Conservation (phyloP, 1,140 invertebrate species). For the Calliphora vicina region DNA sequence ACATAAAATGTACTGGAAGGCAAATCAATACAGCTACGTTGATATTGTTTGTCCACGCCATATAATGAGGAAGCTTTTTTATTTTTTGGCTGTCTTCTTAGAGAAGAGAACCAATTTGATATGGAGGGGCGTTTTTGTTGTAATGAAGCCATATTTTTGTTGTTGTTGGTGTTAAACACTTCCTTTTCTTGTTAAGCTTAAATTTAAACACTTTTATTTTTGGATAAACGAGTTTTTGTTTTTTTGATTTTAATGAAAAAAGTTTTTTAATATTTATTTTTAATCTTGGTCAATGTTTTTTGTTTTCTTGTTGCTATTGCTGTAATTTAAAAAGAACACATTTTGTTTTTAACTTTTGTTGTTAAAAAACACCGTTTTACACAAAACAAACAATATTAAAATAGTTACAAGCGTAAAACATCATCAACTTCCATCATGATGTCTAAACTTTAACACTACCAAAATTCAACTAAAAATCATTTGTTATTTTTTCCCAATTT, state of each 20-base stretch:
- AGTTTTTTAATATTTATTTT: slow-evolving; percentile 1
- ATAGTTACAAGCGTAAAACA: background rate
- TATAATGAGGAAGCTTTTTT: slow-evolving; percentile 53
- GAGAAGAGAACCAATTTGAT: slow-evolving; percentile 78
- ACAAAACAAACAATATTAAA: slow-evolving; percentile 11
- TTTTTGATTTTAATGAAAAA: background rate
- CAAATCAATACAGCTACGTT: slow-evolving; percentile 60
- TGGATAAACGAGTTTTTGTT: slow-evolving; percentile 7
- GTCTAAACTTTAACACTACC: background rate
- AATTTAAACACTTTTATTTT: slow-evolving; percentile 24
- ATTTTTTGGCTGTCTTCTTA: slow-evolving; percentile 70
- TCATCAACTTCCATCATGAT: background rate
- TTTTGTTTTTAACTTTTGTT: background rate
- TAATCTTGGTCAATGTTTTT: background rate
- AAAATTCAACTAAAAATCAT: background rate
- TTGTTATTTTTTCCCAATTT: background rate
- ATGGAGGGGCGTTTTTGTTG: slow-evolving; percentile 69
- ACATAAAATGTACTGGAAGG: slow-evolving; percentile 43
- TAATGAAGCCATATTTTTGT: slow-evolving; percentile 48
- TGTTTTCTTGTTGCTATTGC: background rate
- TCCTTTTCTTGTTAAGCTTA: slow-evolving; percentile 11
- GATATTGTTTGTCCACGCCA: slow-evolving; percentile 56
- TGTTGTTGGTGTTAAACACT: slow-evolving; percentile 43
- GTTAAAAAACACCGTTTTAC: background rate
- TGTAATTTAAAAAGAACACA: background rate